A percentile compares a stretch with the other conserved stretches of the same genome.
These are phyloP conservation scores for Kryphioiulus occultus DNA, from an alignment of 2,888 invertebrate species.

Conservation along the genomic window DNA sequence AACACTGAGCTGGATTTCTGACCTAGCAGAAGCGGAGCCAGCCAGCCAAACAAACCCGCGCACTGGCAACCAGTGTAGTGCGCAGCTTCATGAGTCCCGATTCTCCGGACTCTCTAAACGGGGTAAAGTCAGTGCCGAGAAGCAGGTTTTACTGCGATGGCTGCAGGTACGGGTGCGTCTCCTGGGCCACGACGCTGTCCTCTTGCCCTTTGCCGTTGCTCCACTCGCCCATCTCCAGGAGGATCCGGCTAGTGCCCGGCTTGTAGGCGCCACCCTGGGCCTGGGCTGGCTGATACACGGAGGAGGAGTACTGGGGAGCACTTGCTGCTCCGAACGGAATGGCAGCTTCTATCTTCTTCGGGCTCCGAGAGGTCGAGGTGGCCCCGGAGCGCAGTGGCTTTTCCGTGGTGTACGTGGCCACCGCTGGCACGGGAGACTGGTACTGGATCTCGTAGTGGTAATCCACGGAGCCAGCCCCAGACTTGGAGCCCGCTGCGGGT, in stretches of 20 bases:
- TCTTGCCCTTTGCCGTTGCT: neutral
- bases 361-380: neutral
- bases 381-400: neutral
- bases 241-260: slow-evolving; percentile 46
- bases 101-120: neutral
- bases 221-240: slow-evolving; percentile 49
- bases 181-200: neutral
- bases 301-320: neutral
- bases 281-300: neutral
- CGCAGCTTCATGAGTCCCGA: neutral
- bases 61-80: slow-evolving; percentile 20
- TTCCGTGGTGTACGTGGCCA: neutral
- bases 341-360: neutral
- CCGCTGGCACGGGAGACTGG: slow-evolving; percentile 20
- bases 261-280: slow-evolving; percentile 44
- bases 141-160: neutral
- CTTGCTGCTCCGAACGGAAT: neutral
- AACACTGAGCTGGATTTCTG: slow-evolving; percentile 2
- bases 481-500: neutral
- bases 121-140: neutral
- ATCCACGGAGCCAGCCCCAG: neutral
- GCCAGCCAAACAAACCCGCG: neutral
- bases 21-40: neutral
- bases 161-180: neutral
- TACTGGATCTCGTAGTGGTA: slow-evolving; percentile 44